Evolutionary conservation across 2,888 invertebrate species (phyloP), one percentile per base, ranked within the genome.

Genomic region (Yponomeuta cagnagella): DNA sequence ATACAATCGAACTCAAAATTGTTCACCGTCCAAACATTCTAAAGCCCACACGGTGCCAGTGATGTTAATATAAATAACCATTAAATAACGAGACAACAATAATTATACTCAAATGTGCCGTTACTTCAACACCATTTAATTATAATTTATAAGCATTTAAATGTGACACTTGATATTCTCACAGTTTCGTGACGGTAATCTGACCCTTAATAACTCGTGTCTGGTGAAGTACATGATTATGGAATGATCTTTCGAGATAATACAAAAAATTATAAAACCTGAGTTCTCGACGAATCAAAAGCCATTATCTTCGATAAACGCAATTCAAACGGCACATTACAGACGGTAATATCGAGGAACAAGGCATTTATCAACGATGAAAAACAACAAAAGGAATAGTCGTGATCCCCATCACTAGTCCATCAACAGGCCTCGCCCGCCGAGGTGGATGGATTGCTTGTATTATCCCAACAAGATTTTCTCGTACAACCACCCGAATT

Each of bases 371-470:
- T 82, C 82, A 84, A 87, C 85, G 79, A 83, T 84, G 82, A 84
- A 89, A 88, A 88, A 88, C 85, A 88, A 89, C 87, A 86, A 85
- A 84, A 52, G 63, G 64, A 70, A 63, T 63, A 87, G 84, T 88
- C 90, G 89, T 88, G 88, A 89, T 85, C 85, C 79, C 84, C 89
- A 88, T 90, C 89, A 85, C 82, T 83, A 86, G 86, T 88, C 89
- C 87, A 88, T 89, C 90, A 88, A 84, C 84, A 82, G 79, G 78
- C 79, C 77, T 76, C 80, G 81, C 82, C 80, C 15, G 82, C 80
- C 80, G 43, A 43, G 43, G 43, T 83, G 87, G 90, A 92, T 88
- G 85, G 89, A 90, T 90, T 82, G 86, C 85, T 79, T 81, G 80
- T 83, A 88, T 89, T 89, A 89, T 87, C 84, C 84, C 85, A 82